Evolutionary conservation across 2,797 vertebrate species (phyloP), one percentile per base, ranked within the genome.

Genomic region (Parauchenoglanis punctatus): DNA sequence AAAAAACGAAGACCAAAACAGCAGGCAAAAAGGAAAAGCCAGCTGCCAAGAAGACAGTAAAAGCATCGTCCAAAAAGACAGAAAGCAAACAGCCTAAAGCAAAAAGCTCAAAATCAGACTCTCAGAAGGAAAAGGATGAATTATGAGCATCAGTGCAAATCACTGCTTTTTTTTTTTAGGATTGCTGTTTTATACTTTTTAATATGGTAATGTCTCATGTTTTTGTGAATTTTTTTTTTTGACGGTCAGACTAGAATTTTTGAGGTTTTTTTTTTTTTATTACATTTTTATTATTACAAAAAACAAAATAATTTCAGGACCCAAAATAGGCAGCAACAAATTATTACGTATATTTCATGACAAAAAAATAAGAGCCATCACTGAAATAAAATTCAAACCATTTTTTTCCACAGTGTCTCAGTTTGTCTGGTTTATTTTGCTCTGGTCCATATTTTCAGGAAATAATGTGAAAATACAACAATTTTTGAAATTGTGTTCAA

Each of bases 101-200:
- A 44, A 68, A 85, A 54, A 83, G 13, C 52, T 59, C 89, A 2
- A 73, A 87, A 25, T 88, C 91, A 59, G 93, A 94, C 85, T 91
- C 94, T 87, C 77, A 92, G 80, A 90, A 89, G 6, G 11, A 35
- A 82, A 96, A 94, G 49, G 92, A 91, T 0, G 96, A 97, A 91
- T 92, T 97, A 92, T 97, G 95, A 97, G 89, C 20, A 5, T 59
- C 1, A 28, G 76, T 52, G 28, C 7, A 20, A 20, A 35, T 23
- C 12, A 12, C 63, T 52, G 6, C 31, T 81, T 31, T 25, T 83
- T 81, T 82, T 65, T 76, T 12, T 49, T 80, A 73, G 31, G 84
- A 25, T 7, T 68, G 20, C 78, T 68, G 54, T 83, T 73, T 87
- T 46, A 49, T 56, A 75, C 11, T 65, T 87, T 78, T 73, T 78